Base-by-base conservation (phyloP, 2,113 vertebrate species). In the Elanoides forficatus region DNA sequence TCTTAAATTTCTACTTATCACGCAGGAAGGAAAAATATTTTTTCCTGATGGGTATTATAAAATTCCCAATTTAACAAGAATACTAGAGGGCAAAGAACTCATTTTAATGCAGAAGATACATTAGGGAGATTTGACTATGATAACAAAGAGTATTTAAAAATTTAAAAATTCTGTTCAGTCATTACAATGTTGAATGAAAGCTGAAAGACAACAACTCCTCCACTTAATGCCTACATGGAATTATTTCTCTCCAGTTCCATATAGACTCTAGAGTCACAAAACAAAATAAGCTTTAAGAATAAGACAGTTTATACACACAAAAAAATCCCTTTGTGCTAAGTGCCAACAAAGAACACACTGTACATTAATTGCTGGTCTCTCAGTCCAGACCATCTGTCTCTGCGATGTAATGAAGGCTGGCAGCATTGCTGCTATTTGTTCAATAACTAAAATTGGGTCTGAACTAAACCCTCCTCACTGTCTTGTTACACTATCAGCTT, bases 341-440 rank as follows among this genome's bases (percentile, higher is more conserved):
- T 93, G 97, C 98, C 97, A 98, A 91, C 95, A 93, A 96, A 98
- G 95, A 98, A 97, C 96, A 98, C 97, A 97, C 96, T 98, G 98
- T 97, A 97, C 97, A 97, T 98, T 98, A 98, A 98, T 98, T 98
- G 98, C 96, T 94, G 97, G 95, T 98, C 96, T 97, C 97, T 96
- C 88, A 94, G 96, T 97, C 97, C 97, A 98, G 97, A 98, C 98
- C 98, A 98, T 98, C 98, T 98, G 98, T 97, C 97, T 98, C 88
- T 71, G 83, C 91, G 27, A 88, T 90, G 96, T 98, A 98, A 98
- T 97, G 96, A 98, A 98, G 88, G 55, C 95, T 97, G 98, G 95
- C 97, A 97, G 96, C 95, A 78, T 66, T 93, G 93, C 91, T 97
- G 96, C 94, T 98, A 74, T 97, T 90, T 94, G 92, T 96, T 97